Base-by-base conservation (phyloP, 2,113 vertebrate species). In the Struthio camelus region DNA sequence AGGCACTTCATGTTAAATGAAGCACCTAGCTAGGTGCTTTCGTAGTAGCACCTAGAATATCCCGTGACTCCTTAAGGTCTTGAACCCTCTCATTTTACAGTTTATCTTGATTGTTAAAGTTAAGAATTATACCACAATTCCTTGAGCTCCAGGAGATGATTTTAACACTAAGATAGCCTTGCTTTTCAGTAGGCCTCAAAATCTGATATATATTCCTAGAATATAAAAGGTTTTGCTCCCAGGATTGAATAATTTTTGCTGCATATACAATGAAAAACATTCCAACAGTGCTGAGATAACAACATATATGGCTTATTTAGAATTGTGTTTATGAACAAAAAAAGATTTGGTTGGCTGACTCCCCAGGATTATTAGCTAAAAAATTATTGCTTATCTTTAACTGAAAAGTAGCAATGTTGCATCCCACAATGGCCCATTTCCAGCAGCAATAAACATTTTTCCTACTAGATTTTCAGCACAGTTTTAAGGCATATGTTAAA, bases 361-460 rank as follows among this genome's bases (percentile, higher is more conserved):
- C 87, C 65, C 40, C 76, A 85, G 71, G 23, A 89, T 61, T 95
- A 62, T 67, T 95, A 95, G 70, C 76, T 87, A 66, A 95, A 92
- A 95, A 86, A 96, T 34, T 81, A 59, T 79, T 90, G 14, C 66
- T 96, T 78, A 92, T 80, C 80, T 89, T 91, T 87, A 84, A 67
- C 38, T 82, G 54, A 59, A 95, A 95, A 95, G 82, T 75, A 92
- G 69, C 61, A 66, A 10, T 80, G 53, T 22, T 50, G 58, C 78
- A 95, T 90, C 46, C 65, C 40, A 95, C 40, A 36, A 87, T 89
- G 85, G 88, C 67, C 70, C 59, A 78, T 66, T 92, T 89, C 94
- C 92, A 94, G 76, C n/a, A 94, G 77, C 71, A 83, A 92, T 92
- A 95, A 91, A 88, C 72, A 94, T 96, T 89, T 94, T 89, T 95